Evolutionary conservation across 2,888 invertebrate species (phyloP).

Genomic region (Drosophila subsilvestris): DNA sequence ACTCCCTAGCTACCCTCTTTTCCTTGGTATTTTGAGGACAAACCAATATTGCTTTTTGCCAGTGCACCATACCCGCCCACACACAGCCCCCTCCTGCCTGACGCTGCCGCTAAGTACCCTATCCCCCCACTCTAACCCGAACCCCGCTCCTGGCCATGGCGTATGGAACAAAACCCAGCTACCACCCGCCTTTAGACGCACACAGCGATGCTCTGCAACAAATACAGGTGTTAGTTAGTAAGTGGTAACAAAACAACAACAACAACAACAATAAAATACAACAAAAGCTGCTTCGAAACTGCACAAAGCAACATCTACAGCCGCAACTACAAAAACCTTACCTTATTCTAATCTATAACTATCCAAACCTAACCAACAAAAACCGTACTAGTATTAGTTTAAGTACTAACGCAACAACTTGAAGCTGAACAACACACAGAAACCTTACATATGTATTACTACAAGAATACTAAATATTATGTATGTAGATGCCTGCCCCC

Average conservation of each 20-base stretch:
- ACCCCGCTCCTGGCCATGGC: background rate
- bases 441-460: slow-evolving; percentile 20
- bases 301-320: slow-evolving; percentile 59
- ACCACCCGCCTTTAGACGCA: background rate
- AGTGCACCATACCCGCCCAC: background rate
- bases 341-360: slow-evolving; percentile 34
- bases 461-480: slow-evolving; percentile 54
- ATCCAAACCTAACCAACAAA: slow-evolving; percentile 3
- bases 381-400: slow-evolving; percentile 33
- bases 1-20: background rate
- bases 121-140: background rate
- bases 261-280: slow-evolving; percentile 28
- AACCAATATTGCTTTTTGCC: background rate
- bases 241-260: slow-evolving; percentile 37
- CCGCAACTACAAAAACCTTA: slow-evolving; percentile 39
- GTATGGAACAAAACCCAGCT: background rate
- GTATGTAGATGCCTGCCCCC: slow-evolving; percentile 87
- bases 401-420: slow-evolving; percentile 42
- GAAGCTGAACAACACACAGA: slow-evolving; percentile 28
- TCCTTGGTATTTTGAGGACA: background rate
- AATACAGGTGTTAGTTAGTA: slow-evolving; percentile 38
- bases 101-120: background rate
- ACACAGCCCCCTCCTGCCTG: background rate
- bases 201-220: background rate
- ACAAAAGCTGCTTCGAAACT: slow-evolving; percentile 66